A percentile compares a stretch with the other conserved stretches of the same genome.
These are phyloP conservation scores for Thyatira batis DNA, from an alignment of 2,888 invertebrate genomes.

Conservation along the genomic window DNA sequence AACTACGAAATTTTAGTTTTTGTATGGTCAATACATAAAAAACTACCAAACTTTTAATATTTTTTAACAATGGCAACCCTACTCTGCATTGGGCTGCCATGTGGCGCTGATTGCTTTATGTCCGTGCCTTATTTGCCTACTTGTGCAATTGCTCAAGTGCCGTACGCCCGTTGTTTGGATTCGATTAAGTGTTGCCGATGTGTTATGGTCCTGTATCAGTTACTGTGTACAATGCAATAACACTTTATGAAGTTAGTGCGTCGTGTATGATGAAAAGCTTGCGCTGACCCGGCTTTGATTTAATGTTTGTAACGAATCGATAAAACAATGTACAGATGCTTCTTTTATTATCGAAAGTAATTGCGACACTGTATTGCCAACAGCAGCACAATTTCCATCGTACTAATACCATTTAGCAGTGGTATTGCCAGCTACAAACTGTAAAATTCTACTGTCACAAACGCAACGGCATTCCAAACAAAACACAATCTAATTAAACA, in stretches of 20 bases:
- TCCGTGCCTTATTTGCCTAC: constrained; percentile 41
- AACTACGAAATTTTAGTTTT: too few species aligned
- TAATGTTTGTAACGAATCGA: background rate
- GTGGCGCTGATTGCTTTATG: constrained; percentile 16
- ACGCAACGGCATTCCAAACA: background rate
- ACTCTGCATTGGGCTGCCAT: constrained; percentile 12
- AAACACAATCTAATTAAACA: background rate
- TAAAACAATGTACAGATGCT: background rate
- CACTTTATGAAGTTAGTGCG: constrained; percentile 4
- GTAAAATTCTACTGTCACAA: background rate
- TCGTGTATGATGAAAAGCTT: constrained; percentile 28
- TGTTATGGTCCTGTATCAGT: constrained; percentile 22
- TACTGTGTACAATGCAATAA: constrained; percentile 14
- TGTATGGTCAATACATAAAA: background rate
- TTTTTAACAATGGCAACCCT: background rate
- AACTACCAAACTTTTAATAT: background rate
- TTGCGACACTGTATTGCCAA: background rate
- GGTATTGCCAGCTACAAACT: background rate
- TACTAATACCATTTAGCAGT: background rate
- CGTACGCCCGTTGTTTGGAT: constrained; percentile 9
- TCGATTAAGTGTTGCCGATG: constrained; percentile 15
- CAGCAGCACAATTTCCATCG: too few species aligned
- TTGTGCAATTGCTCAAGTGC: constrained; percentile 39
- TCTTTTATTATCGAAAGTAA: background rate
- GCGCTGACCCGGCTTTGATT: constrained; percentile 12